Percentiles rank a stretch among this genome's conserved stretches.
Conservation (phyloP, 2,113 vertebrate species). For the Phocoena sinus region DNA sequence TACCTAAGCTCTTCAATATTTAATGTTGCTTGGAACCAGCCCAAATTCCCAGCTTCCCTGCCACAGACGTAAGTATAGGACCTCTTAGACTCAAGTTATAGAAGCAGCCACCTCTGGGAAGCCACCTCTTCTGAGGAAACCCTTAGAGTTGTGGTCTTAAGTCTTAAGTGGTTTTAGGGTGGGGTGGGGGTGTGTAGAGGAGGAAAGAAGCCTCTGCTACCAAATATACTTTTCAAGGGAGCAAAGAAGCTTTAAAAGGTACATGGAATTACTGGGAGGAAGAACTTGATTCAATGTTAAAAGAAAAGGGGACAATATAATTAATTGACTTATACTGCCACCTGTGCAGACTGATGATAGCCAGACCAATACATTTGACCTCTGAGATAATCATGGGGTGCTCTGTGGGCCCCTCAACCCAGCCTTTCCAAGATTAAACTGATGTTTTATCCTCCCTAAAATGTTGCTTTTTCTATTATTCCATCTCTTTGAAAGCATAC, state of each 20-base stretch:
- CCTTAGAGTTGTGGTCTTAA: neutral
- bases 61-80: neutral
- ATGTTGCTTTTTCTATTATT: neutral
- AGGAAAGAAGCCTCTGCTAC: constrained; percentile 10
- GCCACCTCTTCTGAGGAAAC: neutral
- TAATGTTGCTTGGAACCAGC: neutral
- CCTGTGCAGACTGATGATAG: neutral
- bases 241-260: constrained; percentile 28
- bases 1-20: neutral
- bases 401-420: neutral
- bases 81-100: neutral
- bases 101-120: neutral
- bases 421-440: neutral
- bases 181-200: neutral
- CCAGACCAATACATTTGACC: neutral
- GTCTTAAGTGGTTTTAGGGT: neutral
- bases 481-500: neutral
- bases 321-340: neutral
- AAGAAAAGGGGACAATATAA: neutral
- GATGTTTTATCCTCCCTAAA: neutral
- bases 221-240: constrained; percentile 22
- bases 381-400: neutral
- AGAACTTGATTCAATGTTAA: neutral
- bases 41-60: neutral
- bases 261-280: neutral